Evolutionary conservation across 2,797 vertebrate species (phyloP).

Genomic region (Serranus cabrilla): DNA sequence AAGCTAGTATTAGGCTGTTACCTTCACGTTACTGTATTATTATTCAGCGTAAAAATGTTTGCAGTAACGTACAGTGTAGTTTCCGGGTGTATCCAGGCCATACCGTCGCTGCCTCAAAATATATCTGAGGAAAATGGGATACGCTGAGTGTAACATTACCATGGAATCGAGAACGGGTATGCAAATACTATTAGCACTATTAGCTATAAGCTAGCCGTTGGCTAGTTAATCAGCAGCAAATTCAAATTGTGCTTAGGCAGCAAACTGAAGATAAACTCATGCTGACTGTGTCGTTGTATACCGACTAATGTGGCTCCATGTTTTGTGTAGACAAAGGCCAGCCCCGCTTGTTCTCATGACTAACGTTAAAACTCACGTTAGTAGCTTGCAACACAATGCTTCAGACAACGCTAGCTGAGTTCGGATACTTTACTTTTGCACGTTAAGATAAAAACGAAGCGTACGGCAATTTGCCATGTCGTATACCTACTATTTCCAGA

Average conservation of each 20-base stretch:
- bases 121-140: conserved; percentile 77
- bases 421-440: neutral
- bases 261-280: conserved; percentile 12
- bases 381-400: neutral
- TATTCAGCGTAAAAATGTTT: conserved; percentile 50
- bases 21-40: neutral
- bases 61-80: neutral
- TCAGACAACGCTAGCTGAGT: neutral
- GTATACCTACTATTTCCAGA: neutral
- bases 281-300: neutral
- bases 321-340: neutral
- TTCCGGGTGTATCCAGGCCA: conserved; percentile 2
- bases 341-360: neutral
- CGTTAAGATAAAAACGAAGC: neutral
- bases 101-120: neutral
- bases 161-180: conserved; percentile 86
- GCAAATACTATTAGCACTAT: conserved; percentile 49
- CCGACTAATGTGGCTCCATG: neutral
- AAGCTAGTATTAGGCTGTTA: conserved; percentile 35
- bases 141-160: conserved; percentile 52
- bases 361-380: neutral
- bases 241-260: conserved; percentile 19
- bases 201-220: conserved; percentile 46
- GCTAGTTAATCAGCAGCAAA: conserved; percentile 26
- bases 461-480: neutral